Conservation (phyloP, 2,888 invertebrate genomes). For the Oxystoma pomonae region DNA sequence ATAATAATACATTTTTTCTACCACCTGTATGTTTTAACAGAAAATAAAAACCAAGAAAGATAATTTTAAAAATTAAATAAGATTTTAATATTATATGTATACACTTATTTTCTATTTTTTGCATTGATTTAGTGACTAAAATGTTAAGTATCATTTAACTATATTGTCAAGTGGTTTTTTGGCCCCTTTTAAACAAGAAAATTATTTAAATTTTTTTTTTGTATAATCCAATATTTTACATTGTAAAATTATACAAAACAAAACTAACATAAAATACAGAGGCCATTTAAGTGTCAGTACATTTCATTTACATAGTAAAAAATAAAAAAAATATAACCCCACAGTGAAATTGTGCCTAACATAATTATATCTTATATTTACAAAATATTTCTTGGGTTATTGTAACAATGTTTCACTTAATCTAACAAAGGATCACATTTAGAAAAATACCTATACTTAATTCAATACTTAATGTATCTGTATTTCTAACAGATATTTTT, state of each 20-base stretch:
- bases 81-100: too few species aligned
- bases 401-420: too few species aligned
- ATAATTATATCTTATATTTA: too few species aligned
- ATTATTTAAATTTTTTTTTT: not conserved
- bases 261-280: not conserved
- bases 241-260: not conserved
- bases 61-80: too few species aligned
- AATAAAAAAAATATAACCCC: not conserved
- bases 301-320: not conserved
- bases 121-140: conserved; percentile 22
- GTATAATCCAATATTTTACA: not conserved
- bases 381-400: too few species aligned
- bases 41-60: too few species aligned
- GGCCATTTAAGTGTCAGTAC: not conserved
- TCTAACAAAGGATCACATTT: too few species aligned
- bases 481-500: too few species aligned
- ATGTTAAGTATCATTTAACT: conserved; percentile 16
- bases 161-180: conserved; percentile 23
- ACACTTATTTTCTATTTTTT: conserved; percentile 11
- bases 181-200: conserved; percentile 16
- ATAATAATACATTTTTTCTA: too few species aligned
- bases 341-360: not conserved
- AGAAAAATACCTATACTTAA: too few species aligned
- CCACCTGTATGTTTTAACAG: too few species aligned
- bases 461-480: too few species aligned